Evolutionary conservation across 2,888 invertebrate genomes (phyloP).

Genomic region (Helleia helle): DNA sequence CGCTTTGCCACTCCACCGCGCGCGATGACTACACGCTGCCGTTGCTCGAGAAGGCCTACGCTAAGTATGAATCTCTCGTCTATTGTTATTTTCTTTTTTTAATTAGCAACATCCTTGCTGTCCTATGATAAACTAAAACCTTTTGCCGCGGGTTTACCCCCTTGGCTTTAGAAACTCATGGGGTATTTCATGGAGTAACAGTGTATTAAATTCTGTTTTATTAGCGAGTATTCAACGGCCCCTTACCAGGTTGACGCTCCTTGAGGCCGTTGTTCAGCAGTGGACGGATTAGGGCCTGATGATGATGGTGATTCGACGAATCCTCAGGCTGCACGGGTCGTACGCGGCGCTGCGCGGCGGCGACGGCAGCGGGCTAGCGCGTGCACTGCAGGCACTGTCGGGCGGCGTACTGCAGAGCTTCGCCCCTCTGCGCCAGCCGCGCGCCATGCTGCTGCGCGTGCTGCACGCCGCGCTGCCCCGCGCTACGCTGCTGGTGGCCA

Average conservation of each 20-base stretch:
- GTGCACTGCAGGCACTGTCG: slow-evolving; percentile 81
- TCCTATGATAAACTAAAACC: no score
- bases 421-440: slow-evolving; percentile 76
- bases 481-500: slow-evolving; percentile 80
- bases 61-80: slow-evolving; percentile 70
- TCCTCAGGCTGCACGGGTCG: slow-evolving; percentile 70
- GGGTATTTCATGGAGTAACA: no score
- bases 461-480: slow-evolving; percentile 80
- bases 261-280: no score
- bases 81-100: no score
- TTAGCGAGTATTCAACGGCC: no score
- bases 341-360: slow-evolving; percentile 55
- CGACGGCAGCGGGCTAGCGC: slow-evolving; percentile 76
- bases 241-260: no score
- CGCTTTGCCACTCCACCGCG: slow-evolving; percentile 78
- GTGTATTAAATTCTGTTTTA: no score
- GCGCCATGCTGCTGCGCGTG: slow-evolving; percentile 78
- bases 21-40: slow-evolving; percentile 82
- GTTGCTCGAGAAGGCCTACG: slow-evolving; percentile 86
- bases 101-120: no score
- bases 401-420: slow-evolving; percentile 86
- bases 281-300: no score
- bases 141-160: no score
- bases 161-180: no score
- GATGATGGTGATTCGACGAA: no score